These are phyloP conservation scores for Harpalus rubripes DNA, from an alignment of 2,888 invertebrate genomes.

Conservation along the genomic window DNA sequence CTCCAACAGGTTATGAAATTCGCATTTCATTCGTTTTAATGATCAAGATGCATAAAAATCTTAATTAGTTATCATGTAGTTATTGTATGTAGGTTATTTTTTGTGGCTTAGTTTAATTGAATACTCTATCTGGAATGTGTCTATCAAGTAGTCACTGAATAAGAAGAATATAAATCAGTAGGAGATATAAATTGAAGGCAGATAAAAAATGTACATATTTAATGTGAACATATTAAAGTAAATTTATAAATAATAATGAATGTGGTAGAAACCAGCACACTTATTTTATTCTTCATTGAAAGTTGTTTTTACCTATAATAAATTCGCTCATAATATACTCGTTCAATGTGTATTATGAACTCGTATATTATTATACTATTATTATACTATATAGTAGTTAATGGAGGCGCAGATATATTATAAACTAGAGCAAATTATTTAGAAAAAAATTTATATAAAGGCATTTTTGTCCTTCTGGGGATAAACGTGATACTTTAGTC, in stretches of 20 bases:
- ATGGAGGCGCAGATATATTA: too few species aligned
- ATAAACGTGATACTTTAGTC: too few species aligned
- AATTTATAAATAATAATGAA: not conserved
- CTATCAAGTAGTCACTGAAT: constrained; percentile 10
- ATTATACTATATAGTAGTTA: too few species aligned
- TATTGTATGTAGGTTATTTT: constrained; percentile 49
- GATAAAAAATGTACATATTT: constrained; percentile 1
- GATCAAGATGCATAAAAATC: constrained; percentile 44
- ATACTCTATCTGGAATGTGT: constrained; percentile 17
- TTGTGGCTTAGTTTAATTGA: constrained; percentile 24
- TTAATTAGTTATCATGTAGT: constrained; percentile 36
- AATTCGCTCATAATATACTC: not conserved
- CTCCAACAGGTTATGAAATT: constrained; percentile 17
- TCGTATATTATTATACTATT: too few species aligned
- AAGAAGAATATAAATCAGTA: constrained; percentile 37
- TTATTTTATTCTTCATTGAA: not conserved
- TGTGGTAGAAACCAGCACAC: not conserved
- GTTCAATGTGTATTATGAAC: too few species aligned
- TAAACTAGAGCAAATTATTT: too few species aligned
- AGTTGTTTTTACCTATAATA: not conserved
- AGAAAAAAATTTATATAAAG: too few species aligned
- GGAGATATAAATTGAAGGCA: not conserved
- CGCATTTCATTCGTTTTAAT: constrained; percentile 47
- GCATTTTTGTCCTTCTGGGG: too few species aligned
- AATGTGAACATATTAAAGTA: not conserved